Evolutionary conservation across 2,888 invertebrate genomes (phyloP), one percentile per base, ranked within the genome.

Genomic region (Andrena bicolor): DNA sequence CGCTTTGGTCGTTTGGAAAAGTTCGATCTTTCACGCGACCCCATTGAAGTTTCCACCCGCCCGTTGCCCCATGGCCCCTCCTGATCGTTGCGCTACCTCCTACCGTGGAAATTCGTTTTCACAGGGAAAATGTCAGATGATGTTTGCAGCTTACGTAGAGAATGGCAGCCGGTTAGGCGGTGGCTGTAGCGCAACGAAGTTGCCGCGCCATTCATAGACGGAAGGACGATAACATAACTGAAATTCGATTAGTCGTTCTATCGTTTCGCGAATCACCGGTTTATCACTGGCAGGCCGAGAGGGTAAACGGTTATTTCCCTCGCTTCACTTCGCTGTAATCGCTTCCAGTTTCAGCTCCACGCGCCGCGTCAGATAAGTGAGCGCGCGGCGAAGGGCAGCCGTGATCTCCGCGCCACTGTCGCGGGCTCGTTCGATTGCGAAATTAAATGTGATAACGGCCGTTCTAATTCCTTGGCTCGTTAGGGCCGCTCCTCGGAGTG

Each of bases 171-270:
- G 0, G 56, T 23, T 41, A 8, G 35, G 7, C 32, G n/a, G 51
- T 32, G 30, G 51, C 48, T 32, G 65, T 58, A 41, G 26, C 20
- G 72, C 65, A 48, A 73, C 79, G 73, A 69, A 66, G 69, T 51
- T 30, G 23, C 20, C 63, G 75, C 58, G 16, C 53, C 75, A 69
- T 76, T 82, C 78, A 76, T 73, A 80, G 69, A 72, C 70, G 68
- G 66, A 69, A 78, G 16, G 71, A 69, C 75, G 78, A 76, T 66
- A 80, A 78, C 81, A 78, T 89, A 89, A 87, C 88, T 76, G 84
- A 83, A 84, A 91, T 90, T 91, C 89, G 86, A 89, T 91, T 90
- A 90, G 90, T 90, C 85, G 89, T 86, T 80, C 84, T 87, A 87
- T 88, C 89, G 90, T 90, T 90, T 85, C 74, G 84, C 86, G 86